Evolutionary conservation across 2,797 vertebrate genomes (phyloP).

Genomic region (Gouania willdenowi): DNA sequence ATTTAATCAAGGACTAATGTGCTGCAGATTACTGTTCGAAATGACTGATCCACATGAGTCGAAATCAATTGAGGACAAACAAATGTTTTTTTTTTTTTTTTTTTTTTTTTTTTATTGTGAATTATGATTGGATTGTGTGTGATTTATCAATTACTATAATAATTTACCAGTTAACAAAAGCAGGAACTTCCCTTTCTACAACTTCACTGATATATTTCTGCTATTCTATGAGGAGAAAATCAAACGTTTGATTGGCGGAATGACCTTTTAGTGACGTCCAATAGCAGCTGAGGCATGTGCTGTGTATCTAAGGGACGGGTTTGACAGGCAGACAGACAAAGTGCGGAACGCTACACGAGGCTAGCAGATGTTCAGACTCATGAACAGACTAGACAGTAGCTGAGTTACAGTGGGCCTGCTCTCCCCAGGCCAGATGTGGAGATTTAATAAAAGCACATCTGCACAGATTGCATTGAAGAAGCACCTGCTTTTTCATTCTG

Average conservation of each 20-base stretch:
- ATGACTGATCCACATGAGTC: no score
- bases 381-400: constrained; percentile 37
- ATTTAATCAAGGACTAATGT: no score
- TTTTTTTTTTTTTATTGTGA: no score
- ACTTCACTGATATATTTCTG: constrained; percentile 34
- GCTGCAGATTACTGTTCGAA: no score
- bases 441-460: constrained; percentile 38
- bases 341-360: constrained; percentile 40
- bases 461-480: constrained; percentile 18
- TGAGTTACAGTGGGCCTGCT: constrained; percentile 17
- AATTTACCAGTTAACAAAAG: no score
- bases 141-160: no score
- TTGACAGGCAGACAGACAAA: constrained; percentile 42
- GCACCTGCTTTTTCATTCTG: constrained; percentile 18
- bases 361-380: constrained; percentile 60
- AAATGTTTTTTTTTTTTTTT: no score
- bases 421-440: constrained; percentile 44
- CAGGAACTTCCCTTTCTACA: no score
- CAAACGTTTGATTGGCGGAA: constrained; percentile 45
- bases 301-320: constrained; percentile 17
- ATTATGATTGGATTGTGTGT: no score
- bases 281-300: constrained; percentile 27
- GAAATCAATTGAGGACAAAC: no score
- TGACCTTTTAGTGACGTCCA: constrained; percentile 53
- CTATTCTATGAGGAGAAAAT: constrained; percentile 16